Conservation (phyloP, 2,888 invertebrate genomes). For the Lagria hirta region DNA sequence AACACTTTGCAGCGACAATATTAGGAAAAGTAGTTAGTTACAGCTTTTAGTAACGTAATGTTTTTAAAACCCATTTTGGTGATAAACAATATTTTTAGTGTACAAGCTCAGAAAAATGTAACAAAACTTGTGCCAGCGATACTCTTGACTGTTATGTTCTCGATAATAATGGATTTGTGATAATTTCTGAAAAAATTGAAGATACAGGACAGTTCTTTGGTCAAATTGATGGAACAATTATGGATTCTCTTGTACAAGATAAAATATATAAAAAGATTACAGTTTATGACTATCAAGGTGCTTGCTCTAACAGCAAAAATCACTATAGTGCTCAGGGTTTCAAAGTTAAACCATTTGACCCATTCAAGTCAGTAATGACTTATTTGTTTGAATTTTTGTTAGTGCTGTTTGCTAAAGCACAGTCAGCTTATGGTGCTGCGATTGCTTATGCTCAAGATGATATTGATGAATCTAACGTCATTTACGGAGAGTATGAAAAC, state of each 20-base stretch:
- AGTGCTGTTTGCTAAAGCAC: slow-evolving; percentile 58
- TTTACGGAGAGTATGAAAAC: slow-evolving; percentile 34
- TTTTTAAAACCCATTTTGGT: too few relatives aligned
- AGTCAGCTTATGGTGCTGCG: slow-evolving; percentile 48
- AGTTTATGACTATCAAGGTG: slow-evolving; percentile 86
- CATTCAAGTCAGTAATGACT: slow-evolving; percentile 59
- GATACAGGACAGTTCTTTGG: slow-evolving; percentile 93
- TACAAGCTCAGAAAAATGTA: slow-evolving; percentile 69
- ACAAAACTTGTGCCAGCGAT: slow-evolving; percentile 83
- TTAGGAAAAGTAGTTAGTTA: too few relatives aligned
- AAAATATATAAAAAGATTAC: slow-evolving; percentile 86
- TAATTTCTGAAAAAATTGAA: slow-evolving; percentile 81
- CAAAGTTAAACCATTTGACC: slow-evolving; percentile 56
- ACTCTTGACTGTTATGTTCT: slow-evolving; percentile 90
- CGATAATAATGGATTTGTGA: slow-evolving; percentile 93
- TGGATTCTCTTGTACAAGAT: slow-evolving; percentile 90
- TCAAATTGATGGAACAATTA: slow-evolving; percentile 90
- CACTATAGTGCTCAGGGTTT: slow-evolving; percentile 61
- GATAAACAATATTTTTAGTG: slow-evolving; percentile 58
- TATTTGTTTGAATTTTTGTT: slow-evolving; percentile 59
- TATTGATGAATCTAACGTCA: slow-evolving; percentile 36
- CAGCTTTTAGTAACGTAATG: too few relatives aligned
- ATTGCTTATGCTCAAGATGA: slow-evolving; percentile 59
- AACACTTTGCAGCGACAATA: too few relatives aligned
- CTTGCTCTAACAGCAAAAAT: slow-evolving; percentile 72